A percentile compares a stretch with the other conserved stretches of the same genome.
phyloP scores from a whole-genome alignment of 37 sponge, comb jelly and placozoan genomes.

The Cladorhizidae sp. region DNA sequence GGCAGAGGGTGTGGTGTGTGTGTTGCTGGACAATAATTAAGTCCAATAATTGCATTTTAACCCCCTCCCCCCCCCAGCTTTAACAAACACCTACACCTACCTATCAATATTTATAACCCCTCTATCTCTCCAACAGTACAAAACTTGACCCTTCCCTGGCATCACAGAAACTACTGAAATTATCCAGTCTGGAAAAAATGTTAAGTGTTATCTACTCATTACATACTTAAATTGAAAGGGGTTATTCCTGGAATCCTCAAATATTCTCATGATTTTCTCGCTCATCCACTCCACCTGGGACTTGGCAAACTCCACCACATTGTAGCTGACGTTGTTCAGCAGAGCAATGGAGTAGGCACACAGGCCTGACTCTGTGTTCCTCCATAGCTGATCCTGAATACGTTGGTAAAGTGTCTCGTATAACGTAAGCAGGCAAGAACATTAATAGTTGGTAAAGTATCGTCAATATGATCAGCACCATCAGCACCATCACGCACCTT shows the following conservation, averaged over 20 bases:
- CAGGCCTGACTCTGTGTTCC: conserved; percentile 87
- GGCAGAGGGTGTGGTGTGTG: too few relatives aligned
- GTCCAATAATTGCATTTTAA: too few relatives aligned
- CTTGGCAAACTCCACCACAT: conserved; percentile 99
- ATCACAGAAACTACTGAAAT: too few relatives aligned
- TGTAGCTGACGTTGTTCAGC: conserved; percentile 95
- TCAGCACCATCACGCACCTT: too few relatives aligned
- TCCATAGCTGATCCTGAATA: conserved; percentile 93
- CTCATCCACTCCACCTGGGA: conserved; percentile 99
- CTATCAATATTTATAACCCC: too few relatives aligned
- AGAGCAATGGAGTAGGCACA: conserved; percentile 95
- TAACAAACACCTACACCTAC: too few relatives aligned
- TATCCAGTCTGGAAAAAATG: neutral
- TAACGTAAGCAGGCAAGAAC: neutral
- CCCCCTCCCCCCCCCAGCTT: too few relatives aligned
- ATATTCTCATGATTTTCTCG: conserved; percentile 92
- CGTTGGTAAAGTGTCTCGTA: neutral
- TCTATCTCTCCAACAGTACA: too few relatives aligned
- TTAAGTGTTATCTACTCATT: neutral
- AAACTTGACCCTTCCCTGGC: too few relatives aligned
- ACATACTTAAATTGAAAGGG: conserved; percentile 96
- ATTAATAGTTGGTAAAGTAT: too few relatives aligned
- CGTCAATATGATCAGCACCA: too few relatives aligned
- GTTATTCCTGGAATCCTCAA: conserved; percentile 87
- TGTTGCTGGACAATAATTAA: too few relatives aligned